Conservation (phyloP, 2,113 vertebrate species). For the Carettochelys insculpta region DNA sequence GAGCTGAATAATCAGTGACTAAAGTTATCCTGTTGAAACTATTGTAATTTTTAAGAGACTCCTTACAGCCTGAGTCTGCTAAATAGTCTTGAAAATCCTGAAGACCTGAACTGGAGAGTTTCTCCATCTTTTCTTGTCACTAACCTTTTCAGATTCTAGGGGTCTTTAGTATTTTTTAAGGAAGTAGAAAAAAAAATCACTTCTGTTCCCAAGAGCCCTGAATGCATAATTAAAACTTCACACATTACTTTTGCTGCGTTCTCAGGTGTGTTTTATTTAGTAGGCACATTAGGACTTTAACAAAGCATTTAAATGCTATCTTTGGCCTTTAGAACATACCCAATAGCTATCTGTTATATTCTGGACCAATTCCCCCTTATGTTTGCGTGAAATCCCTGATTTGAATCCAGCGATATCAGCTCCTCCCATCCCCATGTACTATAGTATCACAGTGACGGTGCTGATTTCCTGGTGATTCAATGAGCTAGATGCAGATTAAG, state of each 20-base stretch:
- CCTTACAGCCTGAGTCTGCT: background rate
- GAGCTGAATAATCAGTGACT: background rate
- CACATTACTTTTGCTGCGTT: conserved; percentile 48
- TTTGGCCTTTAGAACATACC: conserved; percentile 20
- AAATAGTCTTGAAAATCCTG: background rate
- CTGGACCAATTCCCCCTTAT: background rate
- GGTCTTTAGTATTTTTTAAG: background rate
- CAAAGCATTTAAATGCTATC: conserved; percentile 44
- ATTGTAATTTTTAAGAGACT: background rate
- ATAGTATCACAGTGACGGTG: background rate
- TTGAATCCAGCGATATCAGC: background rate
- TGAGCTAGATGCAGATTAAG: conserved; percentile 7
- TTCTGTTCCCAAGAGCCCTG: background rate
- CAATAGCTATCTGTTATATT: background rate
- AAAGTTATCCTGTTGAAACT: background rate
- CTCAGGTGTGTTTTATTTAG: conserved; percentile 38
- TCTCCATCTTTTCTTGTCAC: background rate
- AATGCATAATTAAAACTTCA: conserved; percentile 51
- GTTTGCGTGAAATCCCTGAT: conserved; percentile 11
- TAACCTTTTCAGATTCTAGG: background rate
- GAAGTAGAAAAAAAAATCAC: background rate
- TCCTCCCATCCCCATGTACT: background rate
- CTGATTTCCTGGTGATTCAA: conserved; percentile 8
- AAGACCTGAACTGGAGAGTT: background rate
- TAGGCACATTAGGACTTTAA: conserved; percentile 35